phyloP scores from a whole-genome alignment of 2,113 vertebrate genomes.

The Maccullochella peelii region DNA sequence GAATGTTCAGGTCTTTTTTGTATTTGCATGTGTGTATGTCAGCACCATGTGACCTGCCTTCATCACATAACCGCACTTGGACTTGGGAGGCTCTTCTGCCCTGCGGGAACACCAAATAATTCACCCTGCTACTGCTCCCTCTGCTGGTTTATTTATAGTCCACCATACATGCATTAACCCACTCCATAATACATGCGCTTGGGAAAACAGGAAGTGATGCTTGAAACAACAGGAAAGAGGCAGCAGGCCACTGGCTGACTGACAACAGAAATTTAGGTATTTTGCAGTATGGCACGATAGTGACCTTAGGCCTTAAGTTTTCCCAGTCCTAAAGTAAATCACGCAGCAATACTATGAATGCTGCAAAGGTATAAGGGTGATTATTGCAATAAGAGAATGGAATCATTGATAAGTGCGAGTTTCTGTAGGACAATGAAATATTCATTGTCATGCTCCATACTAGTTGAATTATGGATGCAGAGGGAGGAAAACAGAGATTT shows the following conservation, averaged over 20 bases:
- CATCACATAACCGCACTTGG: conserved; percentile 51
- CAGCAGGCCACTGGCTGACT: not conserved
- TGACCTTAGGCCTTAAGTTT: not conserved
- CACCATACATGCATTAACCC: conserved; percentile 56
- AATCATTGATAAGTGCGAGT: conserved; percentile 49
- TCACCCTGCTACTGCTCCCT: conserved; percentile 70
- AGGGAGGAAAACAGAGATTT: conserved; percentile 44
- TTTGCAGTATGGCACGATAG: not conserved
- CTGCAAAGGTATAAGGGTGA: conserved; percentile 2
- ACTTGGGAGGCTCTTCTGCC: conserved; percentile 55
- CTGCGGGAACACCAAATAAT: conserved; percentile 69
- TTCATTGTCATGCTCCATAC: conserved; percentile 61
- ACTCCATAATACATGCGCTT: conserved; percentile 66
- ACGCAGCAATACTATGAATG: not conserved
- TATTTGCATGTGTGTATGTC: conserved; percentile 5
- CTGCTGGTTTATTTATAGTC: conserved; percentile 78
- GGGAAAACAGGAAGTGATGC: conserved; percentile 69
- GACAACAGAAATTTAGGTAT: conserved; percentile 24
- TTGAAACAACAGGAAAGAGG: conserved; percentile 62
- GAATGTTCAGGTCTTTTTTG: not conserved
- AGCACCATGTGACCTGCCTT: conserved; percentile 7
- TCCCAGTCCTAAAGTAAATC: conserved; percentile 15
- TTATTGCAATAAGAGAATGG: conserved; percentile 4
- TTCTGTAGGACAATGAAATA: conserved; percentile 71
- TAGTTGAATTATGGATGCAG: conserved; percentile 73